Percentiles rank a stretch among this genome's conserved stretches.
Conservation (phyloP, 2,113 vertebrate species). For the Bufo bufo region DNA sequence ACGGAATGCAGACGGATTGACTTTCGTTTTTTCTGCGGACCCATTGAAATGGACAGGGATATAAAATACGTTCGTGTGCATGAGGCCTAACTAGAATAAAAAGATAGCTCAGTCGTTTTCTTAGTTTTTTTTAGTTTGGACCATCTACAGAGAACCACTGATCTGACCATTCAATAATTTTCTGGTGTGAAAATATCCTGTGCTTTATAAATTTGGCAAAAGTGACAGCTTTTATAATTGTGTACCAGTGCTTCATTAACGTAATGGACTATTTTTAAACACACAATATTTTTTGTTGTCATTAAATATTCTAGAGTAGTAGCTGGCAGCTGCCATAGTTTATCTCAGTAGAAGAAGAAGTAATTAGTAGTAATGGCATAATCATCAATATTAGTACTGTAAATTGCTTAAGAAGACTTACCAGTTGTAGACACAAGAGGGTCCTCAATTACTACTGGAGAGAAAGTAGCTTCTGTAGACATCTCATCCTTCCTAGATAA, state of each 20-base stretch:
- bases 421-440: constrained; percentile 58
- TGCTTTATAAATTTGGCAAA: neutral
- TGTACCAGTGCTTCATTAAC: neutral
- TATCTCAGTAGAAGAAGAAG: neutral
- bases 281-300: neutral
- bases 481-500: constrained; percentile 50
- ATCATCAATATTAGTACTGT: constrained; percentile 2
- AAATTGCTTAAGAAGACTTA: constrained; percentile 40
- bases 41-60: no score
- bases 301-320: neutral
- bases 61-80: neutral
- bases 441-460: constrained; percentile 29
- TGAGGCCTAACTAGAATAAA: neutral
- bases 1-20: no score
- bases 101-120: neutral
- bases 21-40: no score
- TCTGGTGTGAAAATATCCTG: neutral
- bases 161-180: neutral
- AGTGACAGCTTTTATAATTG: neutral
- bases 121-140: neutral
- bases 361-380: constrained; percentile 22
- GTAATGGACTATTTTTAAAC: neutral
- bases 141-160: no score
- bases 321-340: neutral
- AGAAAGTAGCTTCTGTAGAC: constrained; percentile 3